Base-by-base conservation (phyloP, 2,113 vertebrate genomes). In the Fregetta grallaria region DNA sequence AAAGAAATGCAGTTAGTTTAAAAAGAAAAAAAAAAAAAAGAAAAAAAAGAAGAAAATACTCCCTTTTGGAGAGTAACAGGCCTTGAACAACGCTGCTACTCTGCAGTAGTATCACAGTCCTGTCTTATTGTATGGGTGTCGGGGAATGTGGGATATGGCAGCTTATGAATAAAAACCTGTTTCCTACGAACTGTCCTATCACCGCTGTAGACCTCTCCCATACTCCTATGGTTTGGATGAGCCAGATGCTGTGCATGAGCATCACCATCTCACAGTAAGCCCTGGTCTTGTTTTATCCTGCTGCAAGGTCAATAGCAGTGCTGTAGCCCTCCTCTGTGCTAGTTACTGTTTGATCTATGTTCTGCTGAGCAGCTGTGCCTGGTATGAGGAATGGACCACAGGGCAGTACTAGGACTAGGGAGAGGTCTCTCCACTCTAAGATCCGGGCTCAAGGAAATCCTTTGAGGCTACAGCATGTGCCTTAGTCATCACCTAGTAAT, bases 11-110 rank as follows among this genome's bases (percentile, higher is more conserved):
- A 65, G 29, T 38, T 56, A 76, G 13, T 27, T 49, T 50, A 38
- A 82, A 59, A 65, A 40, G 18, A 19, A n/a, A 53, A 49, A 22
- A n/a, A 22, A n/a, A 58, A 87, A 26, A n/a, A 22, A n/a, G 53
- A 87, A 26, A 7, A 6, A 8, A 8, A 29, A n/a, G 9, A 3
- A 6, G 2, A 27, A 19, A n/a, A 6, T 8, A 5, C 5, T 74
- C n/a, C 18, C 7, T 68, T 58, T 66, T 42, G 45, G 44, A 32
- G 36, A 61, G 4, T 62, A 84, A 30, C 16, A 75, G 26, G 21
- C 29, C 34, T 75, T 70, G 75, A 86, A 68, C 9, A 80, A 15
- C 16, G 23, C 27, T 45, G 15, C 27, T 79, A 5, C 8, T 73
- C 30, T 62, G 30, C 34, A 89, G 34, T 34, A 68, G 17, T 47